Evolutionary conservation across 1,140 invertebrate genomes (phyloP), one percentile per base, ranked within the genome.

Genomic region (Zaprionus capensis): DNA sequence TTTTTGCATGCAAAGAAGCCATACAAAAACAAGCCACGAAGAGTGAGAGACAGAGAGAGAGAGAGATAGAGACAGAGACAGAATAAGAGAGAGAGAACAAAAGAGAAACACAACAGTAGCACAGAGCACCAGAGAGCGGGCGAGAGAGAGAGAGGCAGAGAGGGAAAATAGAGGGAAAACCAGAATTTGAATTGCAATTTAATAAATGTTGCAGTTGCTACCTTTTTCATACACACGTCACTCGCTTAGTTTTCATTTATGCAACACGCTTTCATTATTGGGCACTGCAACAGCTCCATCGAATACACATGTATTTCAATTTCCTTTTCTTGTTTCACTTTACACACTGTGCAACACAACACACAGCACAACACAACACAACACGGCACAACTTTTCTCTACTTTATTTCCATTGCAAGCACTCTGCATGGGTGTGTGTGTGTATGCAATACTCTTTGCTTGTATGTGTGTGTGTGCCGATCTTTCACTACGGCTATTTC

Each of bases 401-500:
- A 80, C 80, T 83, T 87, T 87, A 87, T 87, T 87, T 87, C 83
- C 85, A 81, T 78, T 85, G 81, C 81, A 83, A 49, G 81, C 66
- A 46, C 62, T 69, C 41, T 76, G 34, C 82, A 36, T 79, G 71
- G 72, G 65, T 67, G 31, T 72, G 53, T 78, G 62, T 81, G 56
- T 78, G 68, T 67, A 66, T 64, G 24, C 36, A 56, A 69, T n/a
- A 41, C 15, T 41, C 15, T 15, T 41, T 41, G 34, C 20, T 2
- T 22, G 17, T 24, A 3, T 56, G 22, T 69, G 38, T 75, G 68
- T 66, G 73, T 66, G 69, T 38, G 74, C 36, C 59, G 78, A 82
- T 87, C 83, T 88, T 87, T 87, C 80, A 83, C 83, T 87, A 64
- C 76, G 81, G 74, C 84, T 88, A 75, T 83, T 90, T 84, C 68